Percentiles rank a stretch among this genome's conserved stretches.
phyloP scores from a whole-genome alignment of 2,113 vertebrate species.

The Octodon degus region DNA sequence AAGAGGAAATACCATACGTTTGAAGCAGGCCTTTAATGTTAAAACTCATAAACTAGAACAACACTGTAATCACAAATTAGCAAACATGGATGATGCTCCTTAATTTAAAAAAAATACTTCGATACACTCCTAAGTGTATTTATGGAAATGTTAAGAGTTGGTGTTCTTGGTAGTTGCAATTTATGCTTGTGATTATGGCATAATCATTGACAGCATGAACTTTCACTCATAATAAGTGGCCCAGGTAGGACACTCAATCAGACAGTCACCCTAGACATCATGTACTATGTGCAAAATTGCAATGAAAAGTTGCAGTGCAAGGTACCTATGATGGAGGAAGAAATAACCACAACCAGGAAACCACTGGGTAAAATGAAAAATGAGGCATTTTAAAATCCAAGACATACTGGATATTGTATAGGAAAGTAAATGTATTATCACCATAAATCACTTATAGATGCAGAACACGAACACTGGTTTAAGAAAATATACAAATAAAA shows the following conservation, averaged over 20 bases:
- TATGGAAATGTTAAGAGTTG: background rate
- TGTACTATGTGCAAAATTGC: background rate
- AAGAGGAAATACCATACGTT: background rate
- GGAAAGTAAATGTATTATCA: background rate
- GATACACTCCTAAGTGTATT: background rate
- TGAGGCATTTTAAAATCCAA: background rate
- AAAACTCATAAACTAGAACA: background rate
- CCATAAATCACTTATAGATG: background rate
- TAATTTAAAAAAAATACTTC: background rate
- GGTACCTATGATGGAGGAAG: background rate
- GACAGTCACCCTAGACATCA: background rate
- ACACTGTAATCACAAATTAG: background rate
- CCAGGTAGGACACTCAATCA: slow-evolving; percentile 4
- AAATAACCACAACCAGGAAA: background rate
- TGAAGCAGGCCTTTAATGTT: background rate
- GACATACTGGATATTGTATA: background rate
- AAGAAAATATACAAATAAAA: background rate
- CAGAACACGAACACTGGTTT: background rate
- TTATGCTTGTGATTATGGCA: background rate
- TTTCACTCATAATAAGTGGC: background rate
- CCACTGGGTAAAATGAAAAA: background rate
- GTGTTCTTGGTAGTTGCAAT: background rate
- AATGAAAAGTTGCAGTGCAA: background rate
- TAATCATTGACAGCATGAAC: background rate
- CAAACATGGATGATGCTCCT: background rate